A percentile compares a stretch with the other conserved stretches of the same genome.
phyloP scores from a whole-genome alignment of 2,113 vertebrate genomes.

The Aldabrachelys gigantea region DNA sequence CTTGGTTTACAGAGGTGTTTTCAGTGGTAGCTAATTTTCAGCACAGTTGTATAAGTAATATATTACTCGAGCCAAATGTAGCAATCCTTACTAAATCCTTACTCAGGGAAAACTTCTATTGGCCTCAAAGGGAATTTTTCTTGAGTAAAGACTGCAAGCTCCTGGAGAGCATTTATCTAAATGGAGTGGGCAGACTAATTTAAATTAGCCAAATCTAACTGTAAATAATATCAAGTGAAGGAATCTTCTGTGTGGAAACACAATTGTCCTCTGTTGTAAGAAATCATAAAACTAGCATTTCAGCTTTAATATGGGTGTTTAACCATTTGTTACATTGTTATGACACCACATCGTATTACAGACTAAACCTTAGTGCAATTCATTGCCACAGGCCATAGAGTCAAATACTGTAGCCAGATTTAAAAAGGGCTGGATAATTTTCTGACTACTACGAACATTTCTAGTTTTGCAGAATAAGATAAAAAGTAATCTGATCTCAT shows the following conservation, averaged over 20 bases:
- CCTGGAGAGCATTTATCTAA: background rate
- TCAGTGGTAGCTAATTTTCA: background rate
- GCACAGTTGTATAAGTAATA: background rate
- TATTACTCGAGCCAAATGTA: background rate
- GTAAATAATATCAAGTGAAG: background rate
- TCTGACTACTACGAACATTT: background rate
- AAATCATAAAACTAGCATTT: background rate
- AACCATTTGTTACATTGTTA: background rate
- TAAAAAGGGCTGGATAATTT: background rate
- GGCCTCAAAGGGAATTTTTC: background rate
- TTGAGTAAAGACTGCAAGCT: constrained; percentile 2
- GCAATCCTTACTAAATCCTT: background rate
- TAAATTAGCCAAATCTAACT: background rate
- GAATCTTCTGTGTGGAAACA: background rate
- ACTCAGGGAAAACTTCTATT: background rate
- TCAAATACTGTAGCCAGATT: background rate
- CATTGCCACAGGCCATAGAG: background rate
- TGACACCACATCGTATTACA: background rate
- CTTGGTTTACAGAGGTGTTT: constrained; percentile 1
- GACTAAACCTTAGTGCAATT: background rate
- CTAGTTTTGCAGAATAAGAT: background rate
- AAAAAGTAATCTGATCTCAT: background rate
- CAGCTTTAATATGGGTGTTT: background rate
- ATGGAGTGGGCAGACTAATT: background rate
- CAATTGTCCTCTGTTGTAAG: background rate